Conservation (phyloP, 2,113 vertebrate genomes). For the Pteronura brasiliensis region DNA sequence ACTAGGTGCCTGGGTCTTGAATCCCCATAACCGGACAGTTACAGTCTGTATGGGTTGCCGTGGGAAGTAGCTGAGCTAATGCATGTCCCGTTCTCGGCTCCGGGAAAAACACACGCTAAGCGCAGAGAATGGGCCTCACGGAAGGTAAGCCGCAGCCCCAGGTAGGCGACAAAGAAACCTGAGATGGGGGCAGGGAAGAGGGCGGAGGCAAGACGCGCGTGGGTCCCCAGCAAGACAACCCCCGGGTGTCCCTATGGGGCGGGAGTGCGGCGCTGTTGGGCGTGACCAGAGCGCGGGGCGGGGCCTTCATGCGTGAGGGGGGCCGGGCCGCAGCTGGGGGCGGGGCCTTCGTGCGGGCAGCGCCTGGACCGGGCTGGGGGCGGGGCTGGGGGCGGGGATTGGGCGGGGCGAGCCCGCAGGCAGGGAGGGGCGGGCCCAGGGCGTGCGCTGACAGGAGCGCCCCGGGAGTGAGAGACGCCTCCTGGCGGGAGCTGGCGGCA, state of each 20-base stretch:
- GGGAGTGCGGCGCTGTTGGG: background rate
- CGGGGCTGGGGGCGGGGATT: background rate
- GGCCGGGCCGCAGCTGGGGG: fast-evolving
- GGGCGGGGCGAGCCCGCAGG: no score
- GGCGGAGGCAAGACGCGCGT: fast-evolving
- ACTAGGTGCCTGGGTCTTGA: background rate
- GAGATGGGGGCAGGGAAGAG: fast-evolving
- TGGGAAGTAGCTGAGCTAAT: background rate
- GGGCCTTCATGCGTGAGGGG: background rate
- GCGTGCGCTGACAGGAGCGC: background rate
- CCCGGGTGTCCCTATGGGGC: no score
- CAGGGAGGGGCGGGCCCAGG: background rate
- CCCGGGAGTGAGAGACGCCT: background rate
- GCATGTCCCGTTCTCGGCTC: background rate
- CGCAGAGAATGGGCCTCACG: background rate
- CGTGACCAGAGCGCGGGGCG: background rate
- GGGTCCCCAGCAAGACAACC: no score
- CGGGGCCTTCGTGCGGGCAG: background rate
- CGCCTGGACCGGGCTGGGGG: fast-evolving
- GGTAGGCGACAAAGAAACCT: background rate
- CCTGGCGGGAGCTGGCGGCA: background rate
- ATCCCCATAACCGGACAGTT: fast-evolving
- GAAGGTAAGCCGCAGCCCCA: background rate
- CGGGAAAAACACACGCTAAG: fast-evolving
- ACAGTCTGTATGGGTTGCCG: background rate